Percentiles rank a stretch among this genome's conserved stretches.
These are phyloP conservation scores for Tridacna crocea DNA, from an alignment of 2,888 invertebrate species.

Conservation along the genomic window DNA sequence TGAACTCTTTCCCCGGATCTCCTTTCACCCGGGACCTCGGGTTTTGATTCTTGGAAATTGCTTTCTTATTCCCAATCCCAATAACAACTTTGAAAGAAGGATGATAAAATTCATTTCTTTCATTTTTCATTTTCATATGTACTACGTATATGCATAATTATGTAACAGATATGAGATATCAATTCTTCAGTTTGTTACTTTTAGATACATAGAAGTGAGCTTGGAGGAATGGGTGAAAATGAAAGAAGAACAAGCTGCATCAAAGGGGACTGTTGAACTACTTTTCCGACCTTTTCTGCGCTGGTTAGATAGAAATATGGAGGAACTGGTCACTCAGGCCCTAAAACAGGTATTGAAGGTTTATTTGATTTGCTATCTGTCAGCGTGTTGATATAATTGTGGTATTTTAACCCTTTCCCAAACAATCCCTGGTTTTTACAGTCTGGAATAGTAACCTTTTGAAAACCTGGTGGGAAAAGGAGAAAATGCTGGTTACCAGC, in stretches of 20 bases:
- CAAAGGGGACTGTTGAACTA: slow-evolving; percentile 74
- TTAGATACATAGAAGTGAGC: slow-evolving; percentile 72
- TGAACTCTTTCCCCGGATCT: too few relatives aligned
- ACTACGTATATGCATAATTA: background rate
- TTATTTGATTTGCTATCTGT: too few relatives aligned
- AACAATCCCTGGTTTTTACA: too few relatives aligned
- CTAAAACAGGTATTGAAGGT: slow-evolving; percentile 80
- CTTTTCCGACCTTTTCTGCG: slow-evolving; percentile 82
- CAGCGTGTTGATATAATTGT: too few relatives aligned
- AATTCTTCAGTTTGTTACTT: background rate
- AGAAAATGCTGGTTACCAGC: too few relatives aligned
- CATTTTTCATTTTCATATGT: background rate
- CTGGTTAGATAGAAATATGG: slow-evolving; percentile 83
- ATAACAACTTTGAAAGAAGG: too few relatives aligned
- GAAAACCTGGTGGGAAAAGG: too few relatives aligned
- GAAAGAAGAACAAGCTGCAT: slow-evolving; percentile 60
- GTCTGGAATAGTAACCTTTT: too few relatives aligned
- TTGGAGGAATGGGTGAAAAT: slow-evolving; percentile 73
- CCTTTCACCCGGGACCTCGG: too few relatives aligned
- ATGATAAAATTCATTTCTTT: background rate
- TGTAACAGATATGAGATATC: too few relatives aligned
- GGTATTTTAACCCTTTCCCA: background rate
- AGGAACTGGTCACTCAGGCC: slow-evolving; percentile 82
- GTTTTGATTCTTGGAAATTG: too few relatives aligned
- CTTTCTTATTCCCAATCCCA: too few relatives aligned